Percentiles rank a stretch among this genome's conserved stretches.
These are phyloP conservation scores for Oithona nana DNA, from an alignment of 2,888 invertebrate genomes.

Conservation along the genomic window DNA sequence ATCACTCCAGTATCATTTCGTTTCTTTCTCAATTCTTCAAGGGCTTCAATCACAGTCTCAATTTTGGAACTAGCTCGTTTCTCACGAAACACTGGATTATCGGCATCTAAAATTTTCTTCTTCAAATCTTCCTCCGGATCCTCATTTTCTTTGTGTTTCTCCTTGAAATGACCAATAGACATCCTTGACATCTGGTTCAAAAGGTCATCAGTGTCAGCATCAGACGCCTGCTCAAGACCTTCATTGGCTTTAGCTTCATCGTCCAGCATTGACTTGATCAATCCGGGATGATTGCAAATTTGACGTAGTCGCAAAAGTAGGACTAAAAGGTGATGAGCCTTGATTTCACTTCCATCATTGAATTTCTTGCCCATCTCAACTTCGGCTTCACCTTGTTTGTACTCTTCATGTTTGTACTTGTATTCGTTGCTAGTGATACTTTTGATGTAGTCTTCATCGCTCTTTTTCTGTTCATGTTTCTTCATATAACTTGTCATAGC, in stretches of 20 bases:
- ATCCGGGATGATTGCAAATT: slow-evolving; percentile 67
- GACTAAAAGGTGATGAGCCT: slow-evolving; percentile 48
- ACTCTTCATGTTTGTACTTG: neutral
- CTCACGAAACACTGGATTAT: slow-evolving; percentile 49
- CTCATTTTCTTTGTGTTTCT: slow-evolving; percentile 21
- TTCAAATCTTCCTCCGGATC: slow-evolving; percentile 33
- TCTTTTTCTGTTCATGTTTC: slow-evolving; percentile 19
- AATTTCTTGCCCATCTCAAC: neutral
- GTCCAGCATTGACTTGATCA: slow-evolving; percentile 46
- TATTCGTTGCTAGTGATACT: neutral
- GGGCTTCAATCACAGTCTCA: slow-evolving; percentile 20
- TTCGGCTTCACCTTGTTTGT: neutral
- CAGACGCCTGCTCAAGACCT: slow-evolving; percentile 28
- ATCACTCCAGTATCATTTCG: slow-evolving; percentile 17
- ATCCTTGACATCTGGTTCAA: slow-evolving; percentile 44
- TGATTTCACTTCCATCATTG: slow-evolving; percentile 24
- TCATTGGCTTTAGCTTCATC: slow-evolving; percentile 29
- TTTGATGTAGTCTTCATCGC: slow-evolving; percentile 9
- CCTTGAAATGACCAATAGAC: slow-evolving; percentile 22
- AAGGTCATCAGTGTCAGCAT: slow-evolving; percentile 37
- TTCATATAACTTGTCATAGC: slow-evolving; percentile 20
- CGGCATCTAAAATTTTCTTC: slow-evolving; percentile 42
- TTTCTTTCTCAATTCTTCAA: slow-evolving; percentile 15
- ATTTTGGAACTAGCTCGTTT: slow-evolving; percentile 43
- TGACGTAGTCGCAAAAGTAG: slow-evolving; percentile 66